A percentile compares a stretch with the other conserved stretches of the same genome.
These are phyloP conservation scores for Sarcophilus harrisii DNA, from an alignment of 2,797 vertebrate genomes.

Conservation along the genomic window DNA sequence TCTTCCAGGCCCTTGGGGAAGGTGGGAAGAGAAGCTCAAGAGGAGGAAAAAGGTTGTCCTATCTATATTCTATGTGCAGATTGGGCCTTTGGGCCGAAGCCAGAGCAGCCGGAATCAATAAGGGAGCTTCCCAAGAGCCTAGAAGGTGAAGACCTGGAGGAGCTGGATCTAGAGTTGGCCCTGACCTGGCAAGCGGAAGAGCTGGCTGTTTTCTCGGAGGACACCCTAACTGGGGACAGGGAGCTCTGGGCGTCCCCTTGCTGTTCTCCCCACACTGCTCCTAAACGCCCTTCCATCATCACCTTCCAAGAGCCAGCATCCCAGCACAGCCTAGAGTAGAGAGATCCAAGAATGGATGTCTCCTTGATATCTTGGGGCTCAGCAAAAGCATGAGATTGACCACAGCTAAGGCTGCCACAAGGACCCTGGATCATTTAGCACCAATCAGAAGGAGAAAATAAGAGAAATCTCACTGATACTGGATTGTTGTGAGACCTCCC, in stretches of 20 bases:
- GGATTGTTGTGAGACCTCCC: neutral
- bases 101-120: conserved; percentile 82
- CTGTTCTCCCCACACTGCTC: rapidly evolving
- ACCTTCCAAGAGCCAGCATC: conserved; percentile 59
- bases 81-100: conserved; percentile 90
- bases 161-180: conserved; percentile 61
- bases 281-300: conserved; percentile 65
- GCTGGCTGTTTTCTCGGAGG: rapidly evolving
- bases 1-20: neutral
- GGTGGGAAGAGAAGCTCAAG: neutral
- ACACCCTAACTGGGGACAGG: neutral
- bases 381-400: no score
- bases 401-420: neutral
- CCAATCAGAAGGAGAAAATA: neutral
- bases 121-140: conserved; percentile 85
- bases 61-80: conserved; percentile 82
- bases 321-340: conserved; percentile 52
- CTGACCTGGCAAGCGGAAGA: conserved; percentile 73
- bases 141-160: conserved; percentile 74
- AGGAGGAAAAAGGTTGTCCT: neutral
- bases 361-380: no score
- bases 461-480: neutral
- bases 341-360: neutral
- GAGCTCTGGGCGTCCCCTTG: rapidly evolving
- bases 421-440: neutral